A percentile compares a stretch with the other conserved stretches of the same genome.
Conservation (phyloP, 1,140 invertebrate genomes). For the Stegodyphus mimosarum region DNA sequence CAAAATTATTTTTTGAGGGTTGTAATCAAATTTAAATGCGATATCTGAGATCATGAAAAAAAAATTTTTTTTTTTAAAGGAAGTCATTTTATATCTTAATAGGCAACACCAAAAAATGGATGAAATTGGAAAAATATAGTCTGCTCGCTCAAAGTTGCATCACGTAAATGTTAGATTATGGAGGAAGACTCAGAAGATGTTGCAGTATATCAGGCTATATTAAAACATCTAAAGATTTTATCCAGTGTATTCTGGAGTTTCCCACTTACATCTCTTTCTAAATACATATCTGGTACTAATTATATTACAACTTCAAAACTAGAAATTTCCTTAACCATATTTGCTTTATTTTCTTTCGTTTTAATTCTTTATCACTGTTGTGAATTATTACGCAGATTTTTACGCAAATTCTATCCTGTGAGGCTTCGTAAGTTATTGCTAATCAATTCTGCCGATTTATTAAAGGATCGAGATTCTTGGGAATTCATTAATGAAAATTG, state of each 20-base stretch:
- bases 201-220: conserved; percentile 22
- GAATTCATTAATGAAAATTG: conserved; percentile 79
- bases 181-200: conserved; percentile 45
- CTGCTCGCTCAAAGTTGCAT: background rate
- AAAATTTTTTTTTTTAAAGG: no score
- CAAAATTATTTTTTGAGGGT: no score
- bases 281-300: conserved; percentile 3
- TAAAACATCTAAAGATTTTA: conserved; percentile 29
- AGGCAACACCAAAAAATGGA: background rate
- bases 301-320: conserved; percentile 30
- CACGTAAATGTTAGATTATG: conserved; percentile 10
- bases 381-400: conserved; percentile 20
- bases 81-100: background rate
- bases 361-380: conserved; percentile 29
- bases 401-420: background rate
- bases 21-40: no score
- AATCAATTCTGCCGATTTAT: conserved; percentile 6
- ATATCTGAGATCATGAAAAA: no score
- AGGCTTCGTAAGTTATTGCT: conserved; percentile 3
- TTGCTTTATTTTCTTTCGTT: conserved; percentile 13
- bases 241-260: conserved; percentile 51
- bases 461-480: conserved; percentile 28
- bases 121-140: background rate
- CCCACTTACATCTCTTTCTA: conserved; percentile 29
- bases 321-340: conserved; percentile 28